Percentiles rank a stretch among this genome's conserved stretches.
These are phyloP conservation scores for Cheilinus undulatus DNA, from an alignment of 2,113 vertebrate species.

Conservation along the genomic window DNA sequence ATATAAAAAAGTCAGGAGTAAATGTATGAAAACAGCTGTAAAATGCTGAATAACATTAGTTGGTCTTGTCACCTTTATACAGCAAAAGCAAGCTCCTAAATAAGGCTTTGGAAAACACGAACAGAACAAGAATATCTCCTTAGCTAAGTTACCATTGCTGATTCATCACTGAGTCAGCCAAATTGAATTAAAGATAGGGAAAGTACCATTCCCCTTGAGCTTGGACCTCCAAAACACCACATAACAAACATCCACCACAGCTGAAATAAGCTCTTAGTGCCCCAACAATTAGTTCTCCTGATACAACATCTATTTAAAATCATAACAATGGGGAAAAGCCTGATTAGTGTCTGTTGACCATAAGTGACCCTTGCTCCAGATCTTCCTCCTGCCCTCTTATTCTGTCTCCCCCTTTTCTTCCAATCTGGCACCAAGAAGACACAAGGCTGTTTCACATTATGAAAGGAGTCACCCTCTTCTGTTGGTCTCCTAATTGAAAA, in stretches of 20 bases:
- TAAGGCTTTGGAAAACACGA: constrained; percentile 1
- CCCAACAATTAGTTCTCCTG: neutral
- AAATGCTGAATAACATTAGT: no score
- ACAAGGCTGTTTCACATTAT: constrained; percentile 79
- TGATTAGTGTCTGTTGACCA: constrained; percentile 3
- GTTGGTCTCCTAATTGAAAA: constrained; percentile 74
- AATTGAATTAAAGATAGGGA: neutral
- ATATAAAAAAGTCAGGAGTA: no score
- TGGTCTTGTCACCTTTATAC: neutral
- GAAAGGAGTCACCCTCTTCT: constrained; percentile 59
- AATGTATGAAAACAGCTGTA: no score
- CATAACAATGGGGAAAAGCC: neutral
- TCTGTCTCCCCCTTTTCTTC: constrained; percentile 28
- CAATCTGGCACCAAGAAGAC: constrained; percentile 60
- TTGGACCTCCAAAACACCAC: neutral
- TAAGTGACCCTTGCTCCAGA: constrained; percentile 58
- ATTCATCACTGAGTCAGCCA: neutral
- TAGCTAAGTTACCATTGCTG: neutral
- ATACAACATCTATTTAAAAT: neutral
- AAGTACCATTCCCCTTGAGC: neutral
- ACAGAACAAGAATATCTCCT: neutral
- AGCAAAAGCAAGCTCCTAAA: neutral
- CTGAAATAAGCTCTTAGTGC: neutral
- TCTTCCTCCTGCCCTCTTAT: constrained; percentile 27
- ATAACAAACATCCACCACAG: neutral